Percentiles rank a stretch among this genome's conserved stretches.
Conservation (phyloP, 2,888 invertebrate genomes). For the Epirrita christyi region DNA sequence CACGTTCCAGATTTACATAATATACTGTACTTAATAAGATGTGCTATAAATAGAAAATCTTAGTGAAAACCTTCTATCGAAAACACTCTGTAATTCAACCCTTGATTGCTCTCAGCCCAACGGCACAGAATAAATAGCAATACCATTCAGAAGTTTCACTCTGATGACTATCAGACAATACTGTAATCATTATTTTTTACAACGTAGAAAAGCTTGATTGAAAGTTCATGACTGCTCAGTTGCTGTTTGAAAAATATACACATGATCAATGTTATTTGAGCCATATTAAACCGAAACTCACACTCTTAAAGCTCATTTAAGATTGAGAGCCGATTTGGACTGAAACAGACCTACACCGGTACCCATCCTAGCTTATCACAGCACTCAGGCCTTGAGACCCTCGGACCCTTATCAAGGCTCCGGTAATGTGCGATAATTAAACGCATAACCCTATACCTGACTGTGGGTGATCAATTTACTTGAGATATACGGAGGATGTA, state of each 20-base stretch:
- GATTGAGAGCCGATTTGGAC: background rate
- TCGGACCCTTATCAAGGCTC: constrained; percentile 25
- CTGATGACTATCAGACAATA: background rate
- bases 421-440: constrained; percentile 34
- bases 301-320: background rate
- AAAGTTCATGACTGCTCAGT: no score
- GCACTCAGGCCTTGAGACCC: constrained; percentile 13
- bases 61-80: background rate
- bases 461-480: constrained; percentile 22
- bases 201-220: no score
- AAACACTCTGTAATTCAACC: background rate
- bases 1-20: background rate
- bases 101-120: background rate
- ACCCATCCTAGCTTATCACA: constrained; percentile 12
- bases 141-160: background rate
- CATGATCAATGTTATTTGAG: no score
- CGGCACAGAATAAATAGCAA: background rate
- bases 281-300: background rate
- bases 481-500: background rate
- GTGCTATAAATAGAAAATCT: background rate
- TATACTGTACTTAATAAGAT: background rate
- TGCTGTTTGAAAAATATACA: no score
- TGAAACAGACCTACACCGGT: background rate
- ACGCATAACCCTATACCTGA: constrained; percentile 28
- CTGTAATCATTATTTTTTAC: background rate